Evolutionary conservation across 2,888 invertebrate genomes (phyloP), one percentile per base, ranked within the genome.

Genomic region (Orthonychiurus folsomi): DNA sequence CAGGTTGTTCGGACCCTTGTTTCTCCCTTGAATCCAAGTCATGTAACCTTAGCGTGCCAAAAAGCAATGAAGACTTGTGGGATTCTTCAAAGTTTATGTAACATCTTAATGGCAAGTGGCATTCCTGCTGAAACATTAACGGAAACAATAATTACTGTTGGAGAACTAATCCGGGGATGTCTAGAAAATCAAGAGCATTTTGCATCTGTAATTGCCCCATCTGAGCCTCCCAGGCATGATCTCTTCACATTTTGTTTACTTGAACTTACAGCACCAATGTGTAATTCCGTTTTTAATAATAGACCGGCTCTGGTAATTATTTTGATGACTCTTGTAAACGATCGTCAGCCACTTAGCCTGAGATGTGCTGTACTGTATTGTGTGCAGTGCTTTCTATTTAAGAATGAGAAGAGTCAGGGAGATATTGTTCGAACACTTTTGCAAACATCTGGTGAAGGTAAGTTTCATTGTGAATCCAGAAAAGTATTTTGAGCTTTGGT

Each of bases 321-420:
- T 5, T 79, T 99, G 9, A 93, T 96, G 90, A 95, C 96, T 0
- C 96, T 99, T 94, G 93, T 94, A 3, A 95, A 96, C 77, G 97
- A 99, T 76, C 95, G 94, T 75, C 99, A 99, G 76, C 89, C 94
- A 0, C 89, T 97, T 76, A 79, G 80, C 0, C 77, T 90, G 74
- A 86, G 99, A 66, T 93, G 93, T 76, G 90, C 97, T 0, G 94
- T 97, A 1, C 84, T 99, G 1, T 99, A 99, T 78, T 95, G 94
- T 77, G 96, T 99, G 78, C 88, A 97, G 80, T 94, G 93, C 76
- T 99, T 89, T 77, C 80, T 99, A 9, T 92, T 88, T 77, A 91
- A 89, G 78, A 99, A 99, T 77, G 89, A 92, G 76, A 82, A 85
- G 27, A 90, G 90, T 1, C 94, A 95, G 77, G 86, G 86, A 1